Evolutionary conservation across 2,113 vertebrate species (phyloP).

Genomic region (Cervus canadensis): DNA sequence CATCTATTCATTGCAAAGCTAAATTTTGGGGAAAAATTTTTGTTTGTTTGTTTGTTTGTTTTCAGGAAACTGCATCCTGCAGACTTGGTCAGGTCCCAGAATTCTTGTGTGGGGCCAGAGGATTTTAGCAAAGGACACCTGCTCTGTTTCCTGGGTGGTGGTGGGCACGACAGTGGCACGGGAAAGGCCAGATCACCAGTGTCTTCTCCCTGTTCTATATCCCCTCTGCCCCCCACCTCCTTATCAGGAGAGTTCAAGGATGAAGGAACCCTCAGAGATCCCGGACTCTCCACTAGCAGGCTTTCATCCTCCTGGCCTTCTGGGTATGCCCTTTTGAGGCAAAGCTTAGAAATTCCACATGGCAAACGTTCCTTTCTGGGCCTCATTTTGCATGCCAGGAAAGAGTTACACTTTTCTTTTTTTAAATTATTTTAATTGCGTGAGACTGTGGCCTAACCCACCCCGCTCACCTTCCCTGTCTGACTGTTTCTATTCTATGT

Average conservation of each 20-base stretch:
- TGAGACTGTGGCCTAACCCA: neutral
- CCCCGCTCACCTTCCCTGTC: neutral
- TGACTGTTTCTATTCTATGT: neutral
- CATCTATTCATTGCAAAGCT: neutral
- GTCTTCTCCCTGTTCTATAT: neutral
- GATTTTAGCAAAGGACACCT: neutral
- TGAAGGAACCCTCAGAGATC: neutral
- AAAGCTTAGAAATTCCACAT: neutral
- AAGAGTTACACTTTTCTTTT: neutral
- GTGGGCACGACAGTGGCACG: neutral
- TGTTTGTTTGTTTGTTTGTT: neutral
- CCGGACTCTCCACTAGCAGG: neutral
- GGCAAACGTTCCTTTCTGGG: neutral
- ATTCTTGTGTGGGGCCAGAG: neutral
- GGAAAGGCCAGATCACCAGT: too few relatives aligned
- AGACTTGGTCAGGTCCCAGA: neutral
- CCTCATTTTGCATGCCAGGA: neutral
- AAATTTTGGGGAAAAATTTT: neutral
- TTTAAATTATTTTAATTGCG: neutral
- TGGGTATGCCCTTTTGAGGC: neutral
- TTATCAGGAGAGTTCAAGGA: neutral
- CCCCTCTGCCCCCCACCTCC: neutral
- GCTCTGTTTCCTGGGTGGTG: neutral
- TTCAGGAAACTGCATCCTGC: neutral
- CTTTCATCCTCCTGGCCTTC: neutral